phyloP scores from a whole-genome alignment of 2,888 invertebrate genomes.

The Cataglyphis altisquamis region DNA sequence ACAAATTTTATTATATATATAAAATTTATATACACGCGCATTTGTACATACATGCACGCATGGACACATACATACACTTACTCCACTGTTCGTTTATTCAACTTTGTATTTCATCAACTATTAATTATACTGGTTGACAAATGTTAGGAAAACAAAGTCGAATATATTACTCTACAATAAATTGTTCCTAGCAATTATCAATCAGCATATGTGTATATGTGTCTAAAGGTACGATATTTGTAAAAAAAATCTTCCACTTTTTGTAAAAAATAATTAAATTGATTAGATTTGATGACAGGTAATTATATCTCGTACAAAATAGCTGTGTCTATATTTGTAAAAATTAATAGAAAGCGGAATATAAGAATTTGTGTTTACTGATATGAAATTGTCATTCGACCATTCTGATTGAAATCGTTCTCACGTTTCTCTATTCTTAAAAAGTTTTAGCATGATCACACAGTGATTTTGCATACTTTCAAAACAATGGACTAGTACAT shows the following conservation, averaged over 20 bases:
- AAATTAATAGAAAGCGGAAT: background rate
- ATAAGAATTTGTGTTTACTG: background rate
- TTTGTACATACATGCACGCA: slow-evolving; percentile 28
- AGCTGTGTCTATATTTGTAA: background rate
- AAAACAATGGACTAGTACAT: background rate
- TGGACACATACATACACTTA: background rate
- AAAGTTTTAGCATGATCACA: background rate
- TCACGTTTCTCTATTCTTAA: background rate
- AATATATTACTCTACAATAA: background rate
- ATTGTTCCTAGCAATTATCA: background rate
- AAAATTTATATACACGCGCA: slow-evolving; percentile 68
- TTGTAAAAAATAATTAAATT: slow-evolving; percentile 4
- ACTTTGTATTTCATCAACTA: background rate
- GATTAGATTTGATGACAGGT: background rate
- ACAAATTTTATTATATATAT: slow-evolving; percentile 67
- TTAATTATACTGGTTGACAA: background rate
- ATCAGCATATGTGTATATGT: background rate
- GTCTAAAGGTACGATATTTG: background rate
- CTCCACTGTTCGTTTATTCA: background rate
- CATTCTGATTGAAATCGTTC: background rate
- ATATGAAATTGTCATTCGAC: background rate
- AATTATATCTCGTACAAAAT: background rate
- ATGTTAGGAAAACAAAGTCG: background rate
- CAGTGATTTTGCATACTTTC: background rate
- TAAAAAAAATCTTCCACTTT: background rate